Evolutionary conservation across 30 jellyfish, hydroid and myxozoan species (phyloP).

Genomic region (Haliclystus octoradiatus): DNA sequence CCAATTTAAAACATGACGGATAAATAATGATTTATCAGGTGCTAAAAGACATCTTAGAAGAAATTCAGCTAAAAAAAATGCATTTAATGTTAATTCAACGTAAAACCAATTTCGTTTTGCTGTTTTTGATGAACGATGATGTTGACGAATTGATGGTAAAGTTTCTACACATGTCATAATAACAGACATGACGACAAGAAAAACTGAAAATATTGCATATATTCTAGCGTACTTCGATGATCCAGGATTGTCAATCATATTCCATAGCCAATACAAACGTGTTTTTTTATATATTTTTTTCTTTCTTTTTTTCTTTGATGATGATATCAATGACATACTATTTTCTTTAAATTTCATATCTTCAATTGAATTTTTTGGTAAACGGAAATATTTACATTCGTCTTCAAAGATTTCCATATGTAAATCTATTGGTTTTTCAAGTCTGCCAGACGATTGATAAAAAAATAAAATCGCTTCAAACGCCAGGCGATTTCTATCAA

Average conservation of each 20-base stretch:
- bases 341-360: slow-evolving; percentile 54
- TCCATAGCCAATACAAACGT: slow-evolving; percentile 37
- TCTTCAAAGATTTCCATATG: slow-evolving; percentile 59
- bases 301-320: neutral
- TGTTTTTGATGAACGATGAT: neutral
- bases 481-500: slow-evolving; percentile 66
- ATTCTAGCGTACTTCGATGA: slow-evolving; percentile 55
- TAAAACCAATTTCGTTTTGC: slow-evolving; percentile 3
- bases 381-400: slow-evolving; percentile 66
- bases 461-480: slow-evolving; percentile 82
- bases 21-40: slow-evolving; percentile 47
- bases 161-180: slow-evolving; percentile 72
- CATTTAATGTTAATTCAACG: slow-evolving; percentile 29
- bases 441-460: slow-evolving; percentile 81
- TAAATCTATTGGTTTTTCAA: slow-evolving; percentile 65
- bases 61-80: slow-evolving; percentile 69
- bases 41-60: slow-evolving; percentile 19
- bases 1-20: slow-evolving; percentile 38
- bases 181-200: slow-evolving; percentile 56
- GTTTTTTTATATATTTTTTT: neutral
- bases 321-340: neutral
- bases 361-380: slow-evolving; percentile 40
- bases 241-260: slow-evolving; percentile 65
- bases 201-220: slow-evolving; percentile 42
- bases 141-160: slow-evolving; percentile 16